Evolutionary conservation across 1,140 invertebrate genomes (phyloP), one percentile per base, ranked within the genome.

Genomic region (Radopholus similis): DNA sequence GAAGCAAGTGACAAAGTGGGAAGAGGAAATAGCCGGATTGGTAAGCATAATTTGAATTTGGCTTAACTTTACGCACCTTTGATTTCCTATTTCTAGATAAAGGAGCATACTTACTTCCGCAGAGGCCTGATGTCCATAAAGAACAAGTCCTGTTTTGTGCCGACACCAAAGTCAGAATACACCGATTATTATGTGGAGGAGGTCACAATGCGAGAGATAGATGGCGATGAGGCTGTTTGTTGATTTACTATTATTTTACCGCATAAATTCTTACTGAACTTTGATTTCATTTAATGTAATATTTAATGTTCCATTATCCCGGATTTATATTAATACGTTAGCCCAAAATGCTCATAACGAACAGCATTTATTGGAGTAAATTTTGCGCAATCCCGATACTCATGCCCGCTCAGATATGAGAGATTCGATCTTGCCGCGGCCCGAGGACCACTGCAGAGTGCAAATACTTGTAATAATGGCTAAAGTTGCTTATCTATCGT

Each of bases 401-500:
- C 6, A 37, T 4, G 21, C 15, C 5, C 18, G 28, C 32, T 30
- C 60, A 30, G 32, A 30, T 54, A 37, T 47, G 18, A 47, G 63
- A 57, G 59, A 67, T 30, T 54, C 37, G 9, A 23, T 47, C 23
- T 9, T 67, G 23, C 60, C 63, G 18, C 54, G 30, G 32, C 51
- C 63, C 40, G 63, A 30, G 37, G 65, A 68, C 42, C 66, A 68
- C 15, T 68, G 66, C 44, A 58, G 64, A 21, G 53, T 70, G 21
- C 68, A 71, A 13, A 70, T 70, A 26, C 55, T 70, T 26, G 59
- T 62, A 47, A 18, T 2, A 15, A n/a, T 44, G 28, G 1, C 23
- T 11, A 13, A 11, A 26, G n/a, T 23, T 0, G 9, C 5, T 11
- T 51, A 26, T 23, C 13, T 18, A 11, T 26, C 3, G 23, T 6